Percentiles rank a stretch among this genome's conserved stretches.
These are phyloP conservation scores for Corythornis vintsioides DNA, from an alignment of 2,113 vertebrate genomes.

Conservation along the genomic window DNA sequence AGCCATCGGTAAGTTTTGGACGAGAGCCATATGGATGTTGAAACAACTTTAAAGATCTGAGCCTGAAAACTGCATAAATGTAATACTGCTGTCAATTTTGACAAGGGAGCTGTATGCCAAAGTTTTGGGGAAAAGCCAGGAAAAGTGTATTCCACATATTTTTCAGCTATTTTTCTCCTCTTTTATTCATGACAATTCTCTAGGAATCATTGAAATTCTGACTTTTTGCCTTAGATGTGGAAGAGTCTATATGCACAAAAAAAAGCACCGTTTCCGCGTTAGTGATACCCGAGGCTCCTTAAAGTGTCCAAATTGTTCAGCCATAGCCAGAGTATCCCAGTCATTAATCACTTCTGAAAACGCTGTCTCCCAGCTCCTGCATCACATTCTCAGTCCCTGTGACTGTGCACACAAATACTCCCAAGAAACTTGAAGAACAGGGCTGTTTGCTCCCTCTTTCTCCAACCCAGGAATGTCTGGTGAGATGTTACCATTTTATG, in stretches of 20 bases:
- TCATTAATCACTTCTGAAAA: not conserved
- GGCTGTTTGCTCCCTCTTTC: not conserved
- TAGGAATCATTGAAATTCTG: constrained; percentile 1
- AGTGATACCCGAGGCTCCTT: not conserved
- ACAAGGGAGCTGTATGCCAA: not conserved
- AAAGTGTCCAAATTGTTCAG: not conserved
- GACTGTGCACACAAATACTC: not conserved
- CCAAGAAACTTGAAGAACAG: not conserved
- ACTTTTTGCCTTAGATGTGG: not conserved
- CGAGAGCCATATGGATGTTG: not conserved
- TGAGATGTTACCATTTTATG: not conserved
- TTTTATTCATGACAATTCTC: not conserved
- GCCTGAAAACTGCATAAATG: not conserved
- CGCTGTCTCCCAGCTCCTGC: not conserved
- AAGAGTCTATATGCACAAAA: not conserved
- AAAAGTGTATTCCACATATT: not conserved
- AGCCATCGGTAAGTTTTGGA: not conserved
- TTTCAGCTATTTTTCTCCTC: constrained; percentile 3
- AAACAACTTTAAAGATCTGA: not conserved
- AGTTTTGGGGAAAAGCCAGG: not conserved
- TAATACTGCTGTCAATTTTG: not conserved
- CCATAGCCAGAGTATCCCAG: not conserved
- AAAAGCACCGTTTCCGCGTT: not conserved
- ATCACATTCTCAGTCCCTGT: not conserved
- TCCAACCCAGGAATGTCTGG: not conserved